Evolutionary conservation across 2,797 vertebrate species (phyloP).

Genomic region (Sarcoramphus papa): DNA sequence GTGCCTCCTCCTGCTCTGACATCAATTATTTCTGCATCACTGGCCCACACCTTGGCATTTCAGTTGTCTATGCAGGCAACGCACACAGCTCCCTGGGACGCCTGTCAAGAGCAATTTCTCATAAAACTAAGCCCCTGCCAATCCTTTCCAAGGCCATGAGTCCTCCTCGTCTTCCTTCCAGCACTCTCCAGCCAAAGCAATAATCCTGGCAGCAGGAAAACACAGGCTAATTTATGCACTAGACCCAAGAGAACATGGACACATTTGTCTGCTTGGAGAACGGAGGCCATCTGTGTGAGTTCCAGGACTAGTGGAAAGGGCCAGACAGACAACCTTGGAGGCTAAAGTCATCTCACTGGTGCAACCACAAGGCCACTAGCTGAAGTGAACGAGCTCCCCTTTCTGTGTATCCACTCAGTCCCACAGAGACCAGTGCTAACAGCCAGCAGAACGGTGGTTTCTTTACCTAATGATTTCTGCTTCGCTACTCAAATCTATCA

Average conservation of each 20-base stretch:
- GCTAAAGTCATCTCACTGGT: background rate
- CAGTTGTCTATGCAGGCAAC: background rate
- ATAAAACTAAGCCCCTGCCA: slow-evolving; percentile 10
- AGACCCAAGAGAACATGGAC: background rate
- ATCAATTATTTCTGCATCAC: slow-evolving; percentile 16
- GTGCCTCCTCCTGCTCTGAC: background rate
- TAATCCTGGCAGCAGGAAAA: background rate
- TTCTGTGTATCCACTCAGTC: background rate
- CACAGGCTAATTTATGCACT: background rate
- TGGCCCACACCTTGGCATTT: slow-evolving; percentile 8
- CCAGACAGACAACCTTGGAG: background rate
- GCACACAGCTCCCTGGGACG: background rate
- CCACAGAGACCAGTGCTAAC: background rate
- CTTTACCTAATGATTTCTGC: background rate
- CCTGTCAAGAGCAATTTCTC: slow-evolving; percentile 48
- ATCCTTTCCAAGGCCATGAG: slow-evolving; percentile 1
- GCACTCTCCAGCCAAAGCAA: background rate
- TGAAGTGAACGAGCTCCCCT: background rate
- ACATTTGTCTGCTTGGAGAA: background rate
- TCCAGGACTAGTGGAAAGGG: background rate
- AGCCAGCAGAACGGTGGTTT: background rate
- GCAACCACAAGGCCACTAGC: background rate
- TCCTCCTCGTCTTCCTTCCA: background rate
- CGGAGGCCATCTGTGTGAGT: background rate
- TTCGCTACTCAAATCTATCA: background rate